Percentiles rank a stretch among this genome's conserved stretches.
phyloP scores from a whole-genome alignment of 2,888 invertebrate genomes.

The Euzophera pinguis region DNA sequence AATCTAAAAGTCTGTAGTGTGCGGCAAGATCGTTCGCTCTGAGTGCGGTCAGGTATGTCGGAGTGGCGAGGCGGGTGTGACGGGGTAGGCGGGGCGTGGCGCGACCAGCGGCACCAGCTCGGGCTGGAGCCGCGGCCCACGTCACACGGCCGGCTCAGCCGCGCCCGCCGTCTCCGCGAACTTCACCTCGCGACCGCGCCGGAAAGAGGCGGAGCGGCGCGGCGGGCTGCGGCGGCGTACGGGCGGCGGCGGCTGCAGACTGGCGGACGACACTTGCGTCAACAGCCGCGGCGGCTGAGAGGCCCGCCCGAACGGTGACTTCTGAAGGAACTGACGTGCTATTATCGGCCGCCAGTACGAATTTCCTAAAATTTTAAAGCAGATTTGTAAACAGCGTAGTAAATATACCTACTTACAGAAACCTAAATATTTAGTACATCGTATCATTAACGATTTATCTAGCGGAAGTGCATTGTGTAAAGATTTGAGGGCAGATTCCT shows the following conservation, averaged over 20 bases:
- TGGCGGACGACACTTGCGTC: slow-evolving; percentile 69
- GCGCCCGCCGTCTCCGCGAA: slow-evolving; percentile 60
- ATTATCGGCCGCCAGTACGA: slow-evolving; percentile 85
- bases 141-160: slow-evolving; percentile 66
- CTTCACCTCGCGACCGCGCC: slow-evolving; percentile 75
- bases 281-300: slow-evolving; percentile 50
- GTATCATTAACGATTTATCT: too few species aligned
- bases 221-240: slow-evolving; percentile 55
- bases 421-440: too few species aligned
- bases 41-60: slow-evolving; percentile 50
- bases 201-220: slow-evolving; percentile 66
- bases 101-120: slow-evolving; percentile 76
- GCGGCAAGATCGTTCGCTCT: slow-evolving; percentile 49
- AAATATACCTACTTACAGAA: too few species aligned
- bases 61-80: slow-evolving; percentile 28
- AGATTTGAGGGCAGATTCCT: too few species aligned
- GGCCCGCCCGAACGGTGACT: slow-evolving; percentile 81
- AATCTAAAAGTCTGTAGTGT: slow-evolving; percentile 63
- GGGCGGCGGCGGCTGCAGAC: slow-evolving; percentile 64
- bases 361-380: slow-evolving; percentile 37
- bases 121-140: slow-evolving; percentile 75
- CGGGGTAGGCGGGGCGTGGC: slow-evolving; percentile 34
- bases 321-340: slow-evolving; percentile 85
- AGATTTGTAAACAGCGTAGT: not conserved
- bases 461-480: too few species aligned